Base-by-base conservation (phyloP, 2,113 vertebrate genomes). In the Cyprinodon tularosa region DNA sequence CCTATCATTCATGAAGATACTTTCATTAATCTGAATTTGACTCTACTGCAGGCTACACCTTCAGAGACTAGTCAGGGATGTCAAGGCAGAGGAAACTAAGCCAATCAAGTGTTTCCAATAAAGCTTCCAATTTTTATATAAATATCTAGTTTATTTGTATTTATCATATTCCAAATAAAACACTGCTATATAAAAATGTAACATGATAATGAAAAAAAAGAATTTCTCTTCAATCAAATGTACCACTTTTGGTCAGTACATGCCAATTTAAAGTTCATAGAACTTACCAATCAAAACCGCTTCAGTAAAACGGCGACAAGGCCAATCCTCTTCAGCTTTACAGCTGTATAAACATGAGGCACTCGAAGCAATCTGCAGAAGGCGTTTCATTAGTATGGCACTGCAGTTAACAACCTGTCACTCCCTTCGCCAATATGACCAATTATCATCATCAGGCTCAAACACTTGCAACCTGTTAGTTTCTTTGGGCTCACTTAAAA, bases 321-420 rank as follows among this genome's bases (percentile, higher is more conserved):
- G 60, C 68, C 53, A 44, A 74, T 42, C 0, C 36, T 38, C 22
- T 74, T 0, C 3, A 2, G 37, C 42, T 71, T 77, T 48, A 74
- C 78, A 45, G 1, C 14, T 29, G 65, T 44, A 67, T 68, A 29
- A 71, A 81, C 65, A 62, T 62, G 45, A 73, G 40, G 65, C 71
- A 66, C 77, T 79, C 71, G 39, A 47, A 1, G 53, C 4, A 14
- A 76, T 81, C 50, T 45, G 57, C 4, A 65, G 13, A 62, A 53
- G 12, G 45, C 29, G 29, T 71, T 76, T 77, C 42, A 71, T 87
- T 63, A 71, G 29, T 4, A 3, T 0, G 0, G 50, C 42, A 45
- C 20, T 8, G 0, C 4, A 10, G 4, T 59, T 44, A 68, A 76
- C 6, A 3, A 66, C 72, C 22, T 62, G 64, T 17, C 68, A 40